Percentiles rank a stretch among this genome's conserved stretches.
These are phyloP conservation scores for Crocidura indochinensis DNA, from an alignment of 2,797 vertebrate species.

Conservation along the genomic window DNA sequence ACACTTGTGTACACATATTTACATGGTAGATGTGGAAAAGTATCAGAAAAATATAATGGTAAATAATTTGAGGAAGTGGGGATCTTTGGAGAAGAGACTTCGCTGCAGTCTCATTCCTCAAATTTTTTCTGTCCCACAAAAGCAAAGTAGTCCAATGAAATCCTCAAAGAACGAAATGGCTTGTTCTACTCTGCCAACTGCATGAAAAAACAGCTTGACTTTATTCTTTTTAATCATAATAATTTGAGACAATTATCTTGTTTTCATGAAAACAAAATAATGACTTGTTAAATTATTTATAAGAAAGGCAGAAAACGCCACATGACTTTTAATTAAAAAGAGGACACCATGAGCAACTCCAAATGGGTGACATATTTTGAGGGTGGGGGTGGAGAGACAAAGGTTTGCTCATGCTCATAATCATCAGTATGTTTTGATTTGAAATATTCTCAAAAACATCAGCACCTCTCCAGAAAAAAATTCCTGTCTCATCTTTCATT, in stretches of 20 bases:
- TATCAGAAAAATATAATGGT: not conserved
- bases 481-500: slow-evolving; percentile 87
- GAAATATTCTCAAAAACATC: slow-evolving; percentile 84
- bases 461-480: slow-evolving; percentile 82
- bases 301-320: slow-evolving; percentile 58
- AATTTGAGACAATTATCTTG: slow-evolving; percentile 67
- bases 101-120: slow-evolving; percentile 27
- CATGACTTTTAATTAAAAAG: slow-evolving; percentile 71
- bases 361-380: not conserved
- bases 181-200: slow-evolving; percentile 56
- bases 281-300: slow-evolving; percentile 67
- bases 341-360: slow-evolving; percentile 10
- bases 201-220: slow-evolving; percentile 50
- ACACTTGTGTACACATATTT: not conserved
- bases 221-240: slow-evolving; percentile 62
- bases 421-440: slow-evolving; percentile 78
- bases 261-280: slow-evolving; percentile 68
- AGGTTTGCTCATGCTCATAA: not conserved
- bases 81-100: not conserved
- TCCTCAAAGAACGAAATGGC: not conserved
- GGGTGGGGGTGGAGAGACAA: no score
- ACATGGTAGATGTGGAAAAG: not conserved
- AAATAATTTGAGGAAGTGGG: not conserved
- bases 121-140: slow-evolving; percentile 56
- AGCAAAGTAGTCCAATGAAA: slow-evolving; percentile 49